Base-by-base conservation (phyloP, 2,113 vertebrate genomes). In the Harpagus bidentatus region DNA sequence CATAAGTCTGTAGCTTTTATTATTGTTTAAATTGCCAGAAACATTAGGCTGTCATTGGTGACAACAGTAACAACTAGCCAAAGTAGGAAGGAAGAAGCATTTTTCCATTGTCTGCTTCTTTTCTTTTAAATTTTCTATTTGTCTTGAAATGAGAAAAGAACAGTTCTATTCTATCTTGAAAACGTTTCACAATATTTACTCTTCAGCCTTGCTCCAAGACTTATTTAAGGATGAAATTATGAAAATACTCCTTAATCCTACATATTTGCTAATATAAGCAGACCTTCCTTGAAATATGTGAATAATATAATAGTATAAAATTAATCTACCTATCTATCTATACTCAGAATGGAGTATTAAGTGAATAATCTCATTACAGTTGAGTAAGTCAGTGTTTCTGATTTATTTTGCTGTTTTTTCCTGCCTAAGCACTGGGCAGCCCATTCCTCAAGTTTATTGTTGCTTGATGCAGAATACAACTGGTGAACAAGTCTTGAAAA, bases 361-460 rank as follows among this genome's bases (percentile, higher is more conserved):
- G 15, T 73, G n/a, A 83, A 78, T 81, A 74, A 71, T 71, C 6
- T 69, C 70, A 66, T 78, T 82, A 82, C 15, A 66, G 34, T 55
- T 92, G 55, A 95, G 34, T 82, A 78, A 88, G 28, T 65, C 59
- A 67, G 20, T 16, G 2, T 45, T 76, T 84, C 69, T 84, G 43
- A 89, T 91, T 78, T 69, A 65, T 92, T 86, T 95, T 94, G n/a
- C 13, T 88, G 19, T 83, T 88, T 95, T 85, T 92, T 82, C 56
- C 34, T 92, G 14, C 13, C 48, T 92, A 58, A 76, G 58, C 21
- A 81, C 7, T 23, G 36, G 42, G 32, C 9, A 93, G n/a, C 16
- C 38, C 58, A 72, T 87, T 89, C 62, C 38, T 97, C 78, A 91
- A 47, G n/a, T 82, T 95, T 79, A 76, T 72, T 79, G 48, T 87